Evolutionary conservation across 2,888 invertebrate species (phyloP), one percentile per base, ranked within the genome.

Genomic region (Cryptus armator): DNA sequence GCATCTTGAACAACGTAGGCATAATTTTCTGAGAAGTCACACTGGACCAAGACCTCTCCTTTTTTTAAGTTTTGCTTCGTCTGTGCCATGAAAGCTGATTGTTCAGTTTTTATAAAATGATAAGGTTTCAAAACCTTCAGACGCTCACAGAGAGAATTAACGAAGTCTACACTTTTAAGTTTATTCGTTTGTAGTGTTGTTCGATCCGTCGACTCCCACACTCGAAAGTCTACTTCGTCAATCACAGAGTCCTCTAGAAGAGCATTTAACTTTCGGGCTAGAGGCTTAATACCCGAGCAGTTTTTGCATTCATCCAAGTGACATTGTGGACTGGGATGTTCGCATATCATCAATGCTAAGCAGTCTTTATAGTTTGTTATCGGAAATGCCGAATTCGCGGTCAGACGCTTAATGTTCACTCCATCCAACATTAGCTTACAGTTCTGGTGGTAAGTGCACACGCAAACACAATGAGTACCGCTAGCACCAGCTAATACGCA

Each of bases 401-500:
- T 78, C 70, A 81, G 32, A 14, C 64, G 9, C 3, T 0, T 0
- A 6, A 74, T 80, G 67, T 59, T 80, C 6, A 80, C 74, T 62
- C 67, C 71, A 67, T 74, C 64, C 19, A 85, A 72, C 78, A 86
- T 80, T 14, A 88, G 51, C 53, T 85, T 80, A 5, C 75, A 46
- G 72, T 88, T 88, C 64, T 86, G 72, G 56, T 87, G 81, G 29
- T 62, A 70, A 0, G 51, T 74, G 70, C 87, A 88, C 14, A 88
- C 83, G 62, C 87, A 86, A 4, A 88, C 86, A 32, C 62, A 32
- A 66, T 87, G 85, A 16, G 88, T 87, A 9, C 86, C 87, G 44
- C 81, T 64, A n/a, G n/a, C n/a, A n/a, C n/a, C n/a, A n/a, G n/a
- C n/a, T n/a, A n/a, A n/a, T n/a, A n/a, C n/a, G n/a, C 88, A 88